Base-by-base conservation (phyloP, 2,797 vertebrate genomes). In the Brotula barbata region DNA sequence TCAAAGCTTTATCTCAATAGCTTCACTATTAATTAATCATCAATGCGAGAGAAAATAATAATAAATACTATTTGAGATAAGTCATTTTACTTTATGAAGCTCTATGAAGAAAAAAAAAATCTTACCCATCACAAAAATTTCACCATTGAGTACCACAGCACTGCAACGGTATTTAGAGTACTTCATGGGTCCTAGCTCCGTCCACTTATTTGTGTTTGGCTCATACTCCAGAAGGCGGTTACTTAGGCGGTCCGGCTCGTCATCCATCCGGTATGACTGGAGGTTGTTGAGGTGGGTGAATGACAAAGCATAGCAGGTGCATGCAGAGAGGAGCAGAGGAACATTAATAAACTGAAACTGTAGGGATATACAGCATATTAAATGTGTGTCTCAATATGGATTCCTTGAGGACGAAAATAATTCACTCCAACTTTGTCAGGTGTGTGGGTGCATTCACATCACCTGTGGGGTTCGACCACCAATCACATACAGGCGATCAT, bases 401-500 rank as follows among this genome's bases (percentile, higher is more conserved):
- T 40, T 46, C 61, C 9, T 56, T 8, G 61, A 22, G 12, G 19
- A 41, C 12, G 4, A 53, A 20, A 41, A 12, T 8, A 34, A 16
- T 28, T 4, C 25, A 41, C 5, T 9, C n/a, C 16, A 11, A 16
- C 1, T 17, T 41, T 6, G n/a, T 6, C 1, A 7, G 0, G 11
- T 33, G 2, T 64, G 10, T 31, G 33, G 8, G 5, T 45, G n/a
- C 22, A 41, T 60, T 42, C 19, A 37, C 17, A 1, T 79, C 68
- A 99, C 97, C 96, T 99, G 96, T 66, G 96, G 97, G 6, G 95
- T 98, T 90, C 93, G 94, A 62, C 97, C 97, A 16, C 96, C 97
- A 2, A 99, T 88, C 64, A 95, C 95, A 13, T 96, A 98, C 11
- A 99, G 91, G 23, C 88, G 83, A 39, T 93, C 90, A 56, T 93